Base-by-base conservation (phyloP, 2,113 vertebrate genomes). In the Rhinolophus sinicus region DNA sequence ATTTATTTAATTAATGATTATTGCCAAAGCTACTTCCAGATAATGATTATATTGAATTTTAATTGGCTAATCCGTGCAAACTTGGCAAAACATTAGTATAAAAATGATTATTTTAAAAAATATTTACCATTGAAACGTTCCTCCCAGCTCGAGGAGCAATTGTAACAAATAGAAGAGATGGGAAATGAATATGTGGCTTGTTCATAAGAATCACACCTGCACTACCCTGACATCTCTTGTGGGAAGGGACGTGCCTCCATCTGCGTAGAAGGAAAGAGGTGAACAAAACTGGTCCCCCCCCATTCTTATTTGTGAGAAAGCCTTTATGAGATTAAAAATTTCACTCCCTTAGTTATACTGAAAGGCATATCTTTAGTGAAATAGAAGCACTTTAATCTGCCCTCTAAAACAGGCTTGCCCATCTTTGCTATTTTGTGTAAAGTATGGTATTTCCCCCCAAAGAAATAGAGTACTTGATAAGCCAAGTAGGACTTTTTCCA, bases 1-100 rank as follows among this genome's bases (percentile, higher is more conserved):
- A 90, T 92, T 87, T 83, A 96, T 78, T 92, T 88, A n/a, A 97
- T 92, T 84, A 96, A 47, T 95, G 78, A 40, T 90, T 93, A 30
- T 88, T 94, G 75, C 52, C 85, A 80, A 97, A 97, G 18, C 14
- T 90, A 94, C 83, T 92, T 96, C 78, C 84, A 86, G 69, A 65
- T 90, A 96, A 56, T 87, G 88, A 15, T 95, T 80, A 90, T 88
- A 83, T 81, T 95, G 44, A 52, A 47, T 4, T 33, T 56, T 97
- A 96, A 95, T 95, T 95, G 82, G n/a, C 56, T 73, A 67, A 94
- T 3, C 75, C 72, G 47, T 88, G 62, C 65, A 95, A 67, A 95
- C 88, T 76, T 86, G 67, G 16, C 30, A 97, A 97, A 98, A 94
- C 5, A 3, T 64, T 78, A 47, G 13, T 93, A 87, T 93, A 96